Base-by-base conservation (phyloP, 2,113 vertebrate species). In the Charina bottae region DNA sequence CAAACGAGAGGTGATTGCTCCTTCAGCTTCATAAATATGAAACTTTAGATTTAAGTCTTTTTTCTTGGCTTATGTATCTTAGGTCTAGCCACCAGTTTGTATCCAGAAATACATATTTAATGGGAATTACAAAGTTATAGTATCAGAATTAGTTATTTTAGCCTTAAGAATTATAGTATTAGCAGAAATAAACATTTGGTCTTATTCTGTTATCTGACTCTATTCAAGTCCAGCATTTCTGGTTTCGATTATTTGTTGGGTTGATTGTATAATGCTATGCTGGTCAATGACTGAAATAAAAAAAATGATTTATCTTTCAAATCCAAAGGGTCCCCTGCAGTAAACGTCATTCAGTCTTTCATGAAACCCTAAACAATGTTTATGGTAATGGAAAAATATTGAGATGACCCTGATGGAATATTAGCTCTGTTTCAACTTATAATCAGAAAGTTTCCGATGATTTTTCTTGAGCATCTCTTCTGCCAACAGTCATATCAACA, bases 401-500 rank as follows among this genome's bases (percentile, higher is more conserved):
- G 33, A 37, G 11, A 23, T 64, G 37, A 88, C 28, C 11, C 58
- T 62, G 42, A 92, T 91, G 2, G 89, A 23, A 49, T 2, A 53
- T 1, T 90, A 95, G 68, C 60, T 0, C 28, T 89, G 55, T 78
- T n/a, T 88, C 90, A 33, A 11, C 0, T 0, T 0, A 90, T 92
- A 26, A 83, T 28, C 54, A 0, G n/a, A 85, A 33, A 84, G 92
- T 33, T 55, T 59, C 24, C 55, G 5, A 87, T 1, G 0, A 0
- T 72, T 93, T 87, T 33, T 15, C 12, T 6, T 19, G 2, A 91
- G 28, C 89, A 83, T 12, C 17, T 64, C 0, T 1, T 0, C 53
- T 95, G 94, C 3, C 6, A n/a, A n/a, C 62, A 68, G 62, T 68
- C 11, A 68, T 68, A 68, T 68, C 62, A 68, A 68, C 13, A 12